Evolutionary conservation across 1,140 invertebrate species (phyloP), one percentile per base, ranked within the genome.

Genomic region (Sitobion miscanthi): DNA sequence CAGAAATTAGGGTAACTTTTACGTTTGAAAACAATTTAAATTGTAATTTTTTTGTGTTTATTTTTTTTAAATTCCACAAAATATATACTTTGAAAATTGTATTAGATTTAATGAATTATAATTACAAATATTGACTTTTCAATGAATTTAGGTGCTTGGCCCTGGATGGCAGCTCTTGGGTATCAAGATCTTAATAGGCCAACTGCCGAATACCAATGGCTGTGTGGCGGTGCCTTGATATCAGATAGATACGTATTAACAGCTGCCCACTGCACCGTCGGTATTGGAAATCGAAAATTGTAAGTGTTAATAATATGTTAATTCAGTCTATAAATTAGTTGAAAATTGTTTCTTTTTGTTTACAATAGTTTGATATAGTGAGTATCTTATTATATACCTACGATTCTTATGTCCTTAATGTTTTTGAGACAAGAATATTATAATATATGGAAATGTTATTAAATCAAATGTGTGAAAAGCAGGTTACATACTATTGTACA

Each of bases 211-310:
- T 83, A 83, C 8, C 86, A 94, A 45, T 94, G 94, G 94, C 49
- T 94, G 38, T 98, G 97, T 94, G 98, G 97, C 0, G 98, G 3
- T 96, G 62, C 96, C 1, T 95, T 98, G 7, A 97, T 98, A 94
- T 97, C 97, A 0, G 97, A 98, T 94, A 82, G 94, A 94, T 95
- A 95, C 91, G 94, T 95, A 52, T 54, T 96, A 23, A 96, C 95
- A 47, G 95, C 95, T 30, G 95, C 95, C 42, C 95, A 96, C 93
- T 95, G 95, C 21, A 90, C 86, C 7, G 47, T 87, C 57, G 90
- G 90, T 21, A 91, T 93, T 90, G 93, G 91, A 9, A 88, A 93
- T 83, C 42, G 54, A 54, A 94, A 47, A 88, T 25, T 94, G 94
- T 94, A 91, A 93, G 94, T 25, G 14, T 25, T 1, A 86, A 86